phyloP scores from a whole-genome alignment of 2,797 vertebrate genomes.

The Anomalospiza imberbis region DNA sequence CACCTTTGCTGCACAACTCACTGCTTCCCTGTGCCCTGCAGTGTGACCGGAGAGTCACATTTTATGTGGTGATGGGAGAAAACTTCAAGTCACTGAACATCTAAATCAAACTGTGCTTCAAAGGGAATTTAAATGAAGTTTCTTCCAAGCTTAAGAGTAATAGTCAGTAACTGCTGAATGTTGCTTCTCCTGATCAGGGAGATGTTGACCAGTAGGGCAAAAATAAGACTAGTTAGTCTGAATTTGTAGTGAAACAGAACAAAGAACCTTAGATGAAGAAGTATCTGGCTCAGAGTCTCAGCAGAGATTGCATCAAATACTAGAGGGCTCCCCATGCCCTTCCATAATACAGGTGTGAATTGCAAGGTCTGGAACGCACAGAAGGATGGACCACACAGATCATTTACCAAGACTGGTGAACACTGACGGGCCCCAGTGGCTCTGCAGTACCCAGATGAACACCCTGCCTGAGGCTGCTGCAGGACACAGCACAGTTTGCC shows the following conservation, averaged over 20 bases:
- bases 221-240: neutral
- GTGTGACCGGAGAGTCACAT: neutral
- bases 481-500: neutral
- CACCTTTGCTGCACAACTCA: neutral
- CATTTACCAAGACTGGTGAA: neutral
- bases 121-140: neutral
- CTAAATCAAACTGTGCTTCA: slow-evolving; percentile 25
- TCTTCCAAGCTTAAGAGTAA: neutral
- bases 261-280: neutral
- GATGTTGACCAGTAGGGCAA: neutral
- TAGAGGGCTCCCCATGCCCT: neutral
- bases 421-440: neutral
- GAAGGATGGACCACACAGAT: neutral
- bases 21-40: neutral
- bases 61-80: neutral
- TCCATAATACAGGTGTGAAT: neutral
- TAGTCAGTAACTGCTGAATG: neutral
- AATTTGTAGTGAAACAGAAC: neutral
- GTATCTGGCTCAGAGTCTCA: neutral
- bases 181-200: neutral
- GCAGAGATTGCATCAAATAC: neutral
- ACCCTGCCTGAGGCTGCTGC: neutral
- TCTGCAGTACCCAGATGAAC: neutral
- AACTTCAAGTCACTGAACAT: slow-evolving; percentile 23
- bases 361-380: neutral